Conservation (phyloP, 1,140 invertebrate species). For the Zaprionus africanus region DNA sequence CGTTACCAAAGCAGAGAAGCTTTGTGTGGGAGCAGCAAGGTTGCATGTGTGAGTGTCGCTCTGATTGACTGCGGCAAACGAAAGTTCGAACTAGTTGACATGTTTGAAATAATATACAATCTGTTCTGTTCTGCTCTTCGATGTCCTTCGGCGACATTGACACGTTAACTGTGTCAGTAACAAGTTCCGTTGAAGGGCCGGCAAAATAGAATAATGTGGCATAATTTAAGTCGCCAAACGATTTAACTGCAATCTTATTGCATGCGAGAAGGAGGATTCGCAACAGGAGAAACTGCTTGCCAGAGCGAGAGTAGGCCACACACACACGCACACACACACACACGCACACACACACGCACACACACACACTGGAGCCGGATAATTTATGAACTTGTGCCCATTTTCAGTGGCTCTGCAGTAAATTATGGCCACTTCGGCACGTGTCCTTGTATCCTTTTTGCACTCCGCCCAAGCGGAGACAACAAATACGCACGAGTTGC, state of each 20-base stretch:
- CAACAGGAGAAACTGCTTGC: background rate
- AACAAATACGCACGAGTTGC: conserved; percentile 7
- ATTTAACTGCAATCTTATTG: conserved; percentile 55
- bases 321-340: background rate
- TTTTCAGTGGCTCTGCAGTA: conserved; percentile 59
- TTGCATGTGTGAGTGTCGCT: background rate
- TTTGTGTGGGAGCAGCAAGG: too few species aligned
- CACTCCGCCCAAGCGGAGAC: background rate
- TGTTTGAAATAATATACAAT: conserved; percentile 54
- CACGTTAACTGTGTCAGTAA: conserved; percentile 22
- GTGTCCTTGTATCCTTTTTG: conserved; percentile 53
- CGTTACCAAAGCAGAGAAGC: background rate
- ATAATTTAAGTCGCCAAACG: conserved; percentile 14
- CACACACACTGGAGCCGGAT: conserved; percentile 27
- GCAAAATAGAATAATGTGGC: conserved; percentile 1
- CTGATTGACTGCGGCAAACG: background rate
- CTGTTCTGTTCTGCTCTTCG: background rate
- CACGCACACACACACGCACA: background rate
- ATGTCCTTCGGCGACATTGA: conserved; percentile 24
- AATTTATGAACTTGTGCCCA: conserved; percentile 68
- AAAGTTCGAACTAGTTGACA: conserved; percentile 39
- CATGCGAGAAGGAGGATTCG: background rate
- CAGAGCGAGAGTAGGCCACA: background rate
- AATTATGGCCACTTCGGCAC: conserved; percentile 53
- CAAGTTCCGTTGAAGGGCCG: background rate